Conservation (phyloP, 2,113 vertebrate species). For the Psephotus haematonotus region DNA sequence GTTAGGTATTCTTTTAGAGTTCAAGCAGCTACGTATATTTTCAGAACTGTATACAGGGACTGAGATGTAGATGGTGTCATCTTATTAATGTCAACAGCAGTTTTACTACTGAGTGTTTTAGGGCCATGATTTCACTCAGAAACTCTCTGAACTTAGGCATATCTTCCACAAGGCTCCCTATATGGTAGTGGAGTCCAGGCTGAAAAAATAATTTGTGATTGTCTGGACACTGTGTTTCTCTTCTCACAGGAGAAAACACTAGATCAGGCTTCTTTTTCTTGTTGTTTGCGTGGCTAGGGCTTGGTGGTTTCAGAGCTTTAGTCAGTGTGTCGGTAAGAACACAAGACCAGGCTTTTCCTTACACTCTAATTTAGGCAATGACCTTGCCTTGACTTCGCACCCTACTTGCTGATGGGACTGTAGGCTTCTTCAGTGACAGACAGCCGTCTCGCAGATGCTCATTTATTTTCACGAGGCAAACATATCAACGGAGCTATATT, state of each 20-base stretch:
- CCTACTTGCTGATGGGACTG: neutral
- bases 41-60: neutral
- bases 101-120: slow-evolving; percentile 21
- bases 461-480: neutral
- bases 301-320: neutral
- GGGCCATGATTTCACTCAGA: neutral
- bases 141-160: neutral
- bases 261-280: neutral
- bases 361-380: neutral
- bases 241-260: neutral
- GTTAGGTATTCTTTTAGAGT: neutral
- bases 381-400: slow-evolving; percentile 42
- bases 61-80: neutral
- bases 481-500: neutral
- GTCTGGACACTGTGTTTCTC: neutral
- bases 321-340: accelerated
- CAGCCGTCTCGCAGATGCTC: neutral
- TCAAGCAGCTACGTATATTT: slow-evolving; percentile 9
- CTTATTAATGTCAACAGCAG: neutral
- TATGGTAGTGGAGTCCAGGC: neutral
- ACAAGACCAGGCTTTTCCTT: neutral
- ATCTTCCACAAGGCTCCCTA: neutral
- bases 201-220: neutral
- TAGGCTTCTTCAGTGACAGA: slow-evolving; percentile 26
- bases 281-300: neutral